These are phyloP conservation scores for Arrhopalites spinosus DNA, from an alignment of 2,888 invertebrate genomes.

Conservation along the genomic window DNA sequence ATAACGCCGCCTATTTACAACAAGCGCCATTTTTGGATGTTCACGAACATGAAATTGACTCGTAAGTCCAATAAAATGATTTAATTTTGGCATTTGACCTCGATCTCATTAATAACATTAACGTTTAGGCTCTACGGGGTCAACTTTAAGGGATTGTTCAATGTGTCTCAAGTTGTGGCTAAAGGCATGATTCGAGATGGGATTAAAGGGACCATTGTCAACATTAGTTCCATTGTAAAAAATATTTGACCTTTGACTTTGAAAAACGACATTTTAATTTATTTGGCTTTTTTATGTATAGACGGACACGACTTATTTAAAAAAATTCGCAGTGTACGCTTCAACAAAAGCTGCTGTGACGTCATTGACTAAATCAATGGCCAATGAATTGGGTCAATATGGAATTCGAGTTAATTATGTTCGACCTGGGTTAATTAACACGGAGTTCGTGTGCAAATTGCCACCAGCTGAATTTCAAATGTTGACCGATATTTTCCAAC, in stretches of 20 bases:
- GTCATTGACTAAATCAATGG: not conserved
- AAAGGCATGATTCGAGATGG: conserved; percentile 12
- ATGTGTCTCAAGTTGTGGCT: conserved; percentile 21
- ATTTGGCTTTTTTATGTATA: not conserved
- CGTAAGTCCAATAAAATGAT: not conserved
- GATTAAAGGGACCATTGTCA: conserved; percentile 39
- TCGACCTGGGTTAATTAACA: not conserved
- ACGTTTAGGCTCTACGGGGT: not conserved
- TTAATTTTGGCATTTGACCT: not conserved
- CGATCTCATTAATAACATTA: not conserved
- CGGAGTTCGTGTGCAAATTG: not conserved
- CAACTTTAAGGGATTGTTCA: conserved; percentile 11
- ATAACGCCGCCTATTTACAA: not conserved
- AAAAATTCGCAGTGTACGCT: not conserved
- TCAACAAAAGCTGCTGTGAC: not conserved
- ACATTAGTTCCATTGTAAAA: conserved; percentile 33
- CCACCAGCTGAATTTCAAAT: too few species aligned
- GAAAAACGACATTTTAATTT: too few species aligned
- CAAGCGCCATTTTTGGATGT: not conserved
- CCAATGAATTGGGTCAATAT: not conserved
- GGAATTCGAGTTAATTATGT: not conserved
- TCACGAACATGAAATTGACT: not conserved
- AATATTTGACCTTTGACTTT: too few species aligned
- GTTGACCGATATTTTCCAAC: too few species aligned
- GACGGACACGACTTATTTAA: not conserved